A percentile compares a stretch with the other conserved stretches of the same genome.
These are phyloP conservation scores for Schizopygopsis pylzovi DNA, from an alignment of 2,797 vertebrate genomes.

Conservation along the genomic window DNA sequence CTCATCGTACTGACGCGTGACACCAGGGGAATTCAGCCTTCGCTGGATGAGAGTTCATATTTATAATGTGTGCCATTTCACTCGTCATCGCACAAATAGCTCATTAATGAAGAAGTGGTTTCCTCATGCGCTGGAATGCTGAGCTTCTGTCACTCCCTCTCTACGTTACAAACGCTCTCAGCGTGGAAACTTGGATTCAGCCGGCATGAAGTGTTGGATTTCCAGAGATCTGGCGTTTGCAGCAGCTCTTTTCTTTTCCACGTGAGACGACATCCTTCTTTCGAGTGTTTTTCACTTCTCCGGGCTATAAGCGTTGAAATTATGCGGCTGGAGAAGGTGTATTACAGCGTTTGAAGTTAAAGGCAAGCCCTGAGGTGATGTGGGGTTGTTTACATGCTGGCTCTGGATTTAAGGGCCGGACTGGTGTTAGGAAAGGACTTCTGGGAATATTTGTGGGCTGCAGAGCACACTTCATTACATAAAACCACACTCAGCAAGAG, in stretches of 20 bases:
- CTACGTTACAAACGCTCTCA: slow-evolving; percentile 27
- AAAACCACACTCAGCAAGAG: not conserved
- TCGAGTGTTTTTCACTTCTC: slow-evolving; percentile 13
- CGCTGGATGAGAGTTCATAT: slow-evolving; percentile 26
- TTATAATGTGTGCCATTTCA: slow-evolving; percentile 28
- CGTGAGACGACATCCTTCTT: not conserved
- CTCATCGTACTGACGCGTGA: not conserved
- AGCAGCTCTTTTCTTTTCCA: not conserved
- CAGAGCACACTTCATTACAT: slow-evolving; percentile 22
- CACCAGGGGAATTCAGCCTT: not conserved
- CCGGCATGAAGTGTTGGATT: slow-evolving; percentile 40
- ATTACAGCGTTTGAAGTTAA: not conserved
- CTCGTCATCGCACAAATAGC: slow-evolving; percentile 7
- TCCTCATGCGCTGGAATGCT: slow-evolving; percentile 31
- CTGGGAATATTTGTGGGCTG: slow-evolving; percentile 20
- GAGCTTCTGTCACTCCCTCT: slow-evolving; percentile 16
- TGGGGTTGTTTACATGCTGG: slow-evolving; percentile 16
- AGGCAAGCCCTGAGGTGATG: not conserved
- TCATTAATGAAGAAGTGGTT: slow-evolving; percentile 31
- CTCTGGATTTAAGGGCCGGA: slow-evolving; percentile 4
- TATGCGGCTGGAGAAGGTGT: not conserved
- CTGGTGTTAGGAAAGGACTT: slow-evolving; percentile 2
- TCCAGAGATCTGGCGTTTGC: slow-evolving; percentile 30
- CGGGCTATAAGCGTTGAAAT: not conserved
- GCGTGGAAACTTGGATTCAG: slow-evolving; percentile 55